These are phyloP conservation scores for Drosophila barbarae DNA, from an alignment of 2,888 invertebrate genomes.

Conservation along the genomic window DNA sequence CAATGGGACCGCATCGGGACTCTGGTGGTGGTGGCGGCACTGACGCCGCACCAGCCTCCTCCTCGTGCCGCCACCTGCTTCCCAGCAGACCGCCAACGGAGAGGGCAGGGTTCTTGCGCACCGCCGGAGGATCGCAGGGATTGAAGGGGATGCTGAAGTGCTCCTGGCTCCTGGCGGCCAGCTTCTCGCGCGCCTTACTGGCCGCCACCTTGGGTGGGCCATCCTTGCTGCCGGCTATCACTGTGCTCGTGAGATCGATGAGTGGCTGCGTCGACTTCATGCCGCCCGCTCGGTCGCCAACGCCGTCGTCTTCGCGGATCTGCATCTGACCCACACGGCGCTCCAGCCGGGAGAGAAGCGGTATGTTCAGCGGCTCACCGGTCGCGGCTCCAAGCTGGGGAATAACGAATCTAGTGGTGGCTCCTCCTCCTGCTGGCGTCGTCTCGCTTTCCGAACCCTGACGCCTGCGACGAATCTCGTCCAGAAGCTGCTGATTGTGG, in stretches of 20 bases:
- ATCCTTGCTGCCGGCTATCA: slow-evolving; percentile 53
- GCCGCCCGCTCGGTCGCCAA: slow-evolving; percentile 7
- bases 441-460: slow-evolving; percentile 6
- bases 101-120: neutral
- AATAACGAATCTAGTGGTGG: slow-evolving; percentile 41
- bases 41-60: neutral
- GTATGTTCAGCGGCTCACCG: slow-evolving; percentile 47
- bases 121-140: slow-evolving; percentile 42
- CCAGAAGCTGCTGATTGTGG: slow-evolving; percentile 43
- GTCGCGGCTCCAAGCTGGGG: slow-evolving; percentile 49
- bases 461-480: slow-evolving; percentile 42
- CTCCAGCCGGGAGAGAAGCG: slow-evolving; percentile 42
- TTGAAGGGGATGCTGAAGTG: slow-evolving; percentile 62
- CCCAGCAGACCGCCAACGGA: slow-evolving; percentile 4
- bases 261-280: slow-evolving; percentile 10
- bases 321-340: slow-evolving; percentile 32
- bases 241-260: slow-evolving; percentile 73
- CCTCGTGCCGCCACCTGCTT: neutral
- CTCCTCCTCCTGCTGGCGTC: neutral
- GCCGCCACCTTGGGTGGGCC: slow-evolving; percentile 54
- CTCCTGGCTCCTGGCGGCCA: slow-evolving; percentile 11
- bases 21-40: neutral
- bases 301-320: slow-evolving; percentile 29
- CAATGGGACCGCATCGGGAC: slow-evolving; percentile 41
- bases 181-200: slow-evolving; percentile 29